A percentile compares a stretch with the other conserved stretches of the same genome.
These are phyloP conservation scores for Suricata suricatta DNA, from an alignment of 2,113 vertebrate species.

Conservation along the genomic window DNA sequence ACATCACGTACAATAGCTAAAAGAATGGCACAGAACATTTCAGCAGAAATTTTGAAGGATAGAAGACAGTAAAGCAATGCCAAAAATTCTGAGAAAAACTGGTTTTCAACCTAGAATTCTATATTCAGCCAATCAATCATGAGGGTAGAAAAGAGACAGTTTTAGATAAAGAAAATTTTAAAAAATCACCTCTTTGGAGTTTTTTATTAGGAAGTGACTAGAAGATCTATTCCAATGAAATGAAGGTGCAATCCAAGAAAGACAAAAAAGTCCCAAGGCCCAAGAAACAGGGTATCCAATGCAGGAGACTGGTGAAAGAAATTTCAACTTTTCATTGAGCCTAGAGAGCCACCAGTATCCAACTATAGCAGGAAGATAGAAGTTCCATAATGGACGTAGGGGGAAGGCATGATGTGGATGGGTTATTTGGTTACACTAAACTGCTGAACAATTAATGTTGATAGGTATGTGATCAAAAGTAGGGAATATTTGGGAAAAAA, in stretches of 20 bases:
- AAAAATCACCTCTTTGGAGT: neutral
- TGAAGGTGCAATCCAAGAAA: neutral
- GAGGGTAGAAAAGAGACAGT: neutral
- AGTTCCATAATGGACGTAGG: neutral
- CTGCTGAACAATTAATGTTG: neutral
- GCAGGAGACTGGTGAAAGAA: neutral
- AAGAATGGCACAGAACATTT: neutral
- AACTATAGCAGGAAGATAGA: neutral
- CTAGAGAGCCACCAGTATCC: neutral
- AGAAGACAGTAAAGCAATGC: neutral
- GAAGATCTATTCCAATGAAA: neutral
- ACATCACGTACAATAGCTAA: neutral
- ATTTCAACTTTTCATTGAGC: neutral
- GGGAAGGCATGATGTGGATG: neutral
- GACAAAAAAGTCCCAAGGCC: neutral
- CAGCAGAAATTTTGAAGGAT: neutral
- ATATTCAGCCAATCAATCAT: neutral
- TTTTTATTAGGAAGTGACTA: neutral
- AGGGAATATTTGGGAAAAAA: neutral
- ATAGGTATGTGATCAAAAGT: neutral
- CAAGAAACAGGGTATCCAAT: neutral
- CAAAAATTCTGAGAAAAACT: constrained; percentile 12
- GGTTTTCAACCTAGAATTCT: neutral
- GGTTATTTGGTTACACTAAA: neutral
- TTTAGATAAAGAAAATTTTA: neutral